Percentiles rank a stretch among this genome's conserved stretches.
phyloP scores from a whole-genome alignment of 2,888 invertebrate species.

The Drosophila aldrichi region DNA sequence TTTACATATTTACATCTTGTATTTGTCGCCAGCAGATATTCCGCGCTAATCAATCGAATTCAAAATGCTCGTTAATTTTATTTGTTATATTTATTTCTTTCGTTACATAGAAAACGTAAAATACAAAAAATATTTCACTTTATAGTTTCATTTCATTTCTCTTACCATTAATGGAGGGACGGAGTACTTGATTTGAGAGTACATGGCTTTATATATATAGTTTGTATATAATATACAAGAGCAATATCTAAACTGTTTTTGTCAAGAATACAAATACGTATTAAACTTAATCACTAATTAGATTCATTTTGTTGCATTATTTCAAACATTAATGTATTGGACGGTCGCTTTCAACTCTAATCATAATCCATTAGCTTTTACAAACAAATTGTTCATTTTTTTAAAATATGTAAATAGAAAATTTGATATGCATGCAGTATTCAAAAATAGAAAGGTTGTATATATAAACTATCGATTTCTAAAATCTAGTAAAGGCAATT shows the following conservation, averaged over 20 bases:
- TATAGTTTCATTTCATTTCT: conserved; percentile 42
- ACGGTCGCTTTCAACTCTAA: conserved; percentile 58
- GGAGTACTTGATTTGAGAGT: conserved; percentile 51
- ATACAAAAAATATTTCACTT: conserved; percentile 33
- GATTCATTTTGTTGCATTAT: conserved; percentile 66
- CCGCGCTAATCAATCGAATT: not conserved
- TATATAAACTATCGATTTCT: conserved; percentile 70
- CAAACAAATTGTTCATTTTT: conserved; percentile 6
- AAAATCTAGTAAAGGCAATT: conserved; percentile 83
- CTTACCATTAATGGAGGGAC: conserved; percentile 56
- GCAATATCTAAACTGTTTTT: conserved; percentile 45
- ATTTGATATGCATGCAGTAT: conserved; percentile 64
- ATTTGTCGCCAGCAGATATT: not conserved
- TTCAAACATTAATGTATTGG: conserved; percentile 47
- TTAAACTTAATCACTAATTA: conserved; percentile 68
- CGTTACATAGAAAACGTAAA: conserved; percentile 56
- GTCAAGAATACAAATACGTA: conserved; percentile 52
- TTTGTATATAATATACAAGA: conserved; percentile 55
- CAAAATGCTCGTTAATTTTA: conserved; percentile 8
- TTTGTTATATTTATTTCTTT: conserved; percentile 42
- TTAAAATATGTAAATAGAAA: conserved; percentile 1
- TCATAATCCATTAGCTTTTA: conserved; percentile 29
- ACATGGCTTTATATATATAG: conserved; percentile 48
- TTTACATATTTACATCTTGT: not conserved
- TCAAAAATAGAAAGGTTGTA: conserved; percentile 22